Base-by-base conservation (phyloP, 2,888 invertebrate species). In the Tryphoninae sp. region DNA sequence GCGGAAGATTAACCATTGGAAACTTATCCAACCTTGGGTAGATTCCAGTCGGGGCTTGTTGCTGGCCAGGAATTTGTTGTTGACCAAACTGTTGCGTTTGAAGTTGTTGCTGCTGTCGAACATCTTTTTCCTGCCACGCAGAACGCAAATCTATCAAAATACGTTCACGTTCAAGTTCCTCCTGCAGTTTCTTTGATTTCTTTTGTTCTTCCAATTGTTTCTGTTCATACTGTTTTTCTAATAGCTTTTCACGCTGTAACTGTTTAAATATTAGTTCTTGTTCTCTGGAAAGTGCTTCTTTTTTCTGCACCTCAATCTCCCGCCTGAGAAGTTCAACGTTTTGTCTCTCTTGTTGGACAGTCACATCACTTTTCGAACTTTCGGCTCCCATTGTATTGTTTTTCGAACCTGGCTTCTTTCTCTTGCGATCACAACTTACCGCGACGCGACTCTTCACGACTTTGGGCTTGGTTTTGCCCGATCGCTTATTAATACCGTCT, bases 341-440 rank as follows among this genome's bases (percentile, higher is more conserved):
- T 3, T 0, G 33, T 33, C 33, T 33, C 33, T 33, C 33, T 33
- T 33, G 33, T 6, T 33, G 0, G 33, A 33, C n/a, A n/a, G n/a
- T 26, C 26, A 4, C n/a, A 2, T 19, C 9, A 16, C 7, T n/a
- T 61, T 16, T 51, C 45, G 16, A 59, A 51, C 16, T 53, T 26
- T 23, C 42, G 11, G 9, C 22, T 33, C 76, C 75, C 71, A 78
- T 69, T 71, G 72, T 55, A 23, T 40, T 13, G 22, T 16, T 33
- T 71, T 68, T 51, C 6, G 7, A 61, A 2, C 67, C 61, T 1
- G 68, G 42, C 40, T 3, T 53, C 13, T 72, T 79, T 72, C 71
- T 53, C 49, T 78, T 81, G 11, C 69, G 71, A 49, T 22, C 23
- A 11, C 33, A 59, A 53, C 2, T 33, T 7, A 33, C n/a, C 13